Evolutionary conservation across 2,797 vertebrate species (phyloP), one percentile per base, ranked within the genome.

Genomic region (Gallinago nigripennis): DNA sequence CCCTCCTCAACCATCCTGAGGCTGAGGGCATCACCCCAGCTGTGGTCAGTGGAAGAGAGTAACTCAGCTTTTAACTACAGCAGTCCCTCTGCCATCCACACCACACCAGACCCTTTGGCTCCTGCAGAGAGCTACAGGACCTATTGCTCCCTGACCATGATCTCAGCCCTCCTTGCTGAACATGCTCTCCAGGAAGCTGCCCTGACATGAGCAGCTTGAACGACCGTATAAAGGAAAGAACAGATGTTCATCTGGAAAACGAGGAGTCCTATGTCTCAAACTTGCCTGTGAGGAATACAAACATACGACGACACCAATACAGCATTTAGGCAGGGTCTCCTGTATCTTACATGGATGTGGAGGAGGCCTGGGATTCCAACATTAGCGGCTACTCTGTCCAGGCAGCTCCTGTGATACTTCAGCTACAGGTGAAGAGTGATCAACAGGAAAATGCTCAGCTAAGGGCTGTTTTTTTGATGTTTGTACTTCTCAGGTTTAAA

Each of bases 311-410:
- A 25, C 39, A 58, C 27, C n/a, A 41, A 18, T 3, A 54, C 4
- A 72, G 43, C 25, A 54, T 50, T 61, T 60, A 75, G 41, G 48
- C 30, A 57, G 25, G 37, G 48, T 33, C n/a, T 70, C 28, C 21
- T 3, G 1, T 65, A 9, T 54, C 35, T 58, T 50, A 16, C 0
- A 28, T 1, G 5, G 24, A 46, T 8, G 1, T 41, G 31, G 53
- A 57, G 37, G 70, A 77, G 46, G 75, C 17, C 14, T 80, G 33
- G 65, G 39, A 48, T 86, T 86, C 53, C 70, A 72, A 12, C 35
- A 16, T 58, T 69, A 72, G 16, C 73, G 77, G 35, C 53, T 45
- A 10, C 31, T 64, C 56, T 45, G 10, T 58, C 28, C 0, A 1
- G 11, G 39, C 23, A 69, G 5, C 33, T 76, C 10, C 35, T 43